Base-by-base conservation (phyloP, 2,113 vertebrate species). In the Astur gentilis region DNA sequence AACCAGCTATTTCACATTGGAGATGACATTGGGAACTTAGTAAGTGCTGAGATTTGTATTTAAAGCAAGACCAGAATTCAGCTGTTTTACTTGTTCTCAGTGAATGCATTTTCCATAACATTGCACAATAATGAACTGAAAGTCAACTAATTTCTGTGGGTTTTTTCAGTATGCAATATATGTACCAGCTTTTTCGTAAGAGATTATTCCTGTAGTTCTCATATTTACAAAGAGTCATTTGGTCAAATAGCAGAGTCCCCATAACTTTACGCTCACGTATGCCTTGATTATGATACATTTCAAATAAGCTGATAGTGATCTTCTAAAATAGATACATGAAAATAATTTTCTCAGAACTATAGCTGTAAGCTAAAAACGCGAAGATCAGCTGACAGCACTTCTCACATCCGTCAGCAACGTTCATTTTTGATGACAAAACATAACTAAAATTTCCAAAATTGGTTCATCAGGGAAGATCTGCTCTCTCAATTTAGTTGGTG, bases 391-490 rank as follows among this genome's bases (percentile, higher is more conserved):
- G 93, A 96, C 84, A 85, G 81, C 87, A 87, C 94, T 95, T 97
- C 93, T 97, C 73, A 91, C 65, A 94, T 95, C 95, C 13, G 22
- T 96, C 89, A 92, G 89, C 91, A 94, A 14, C 7, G 11, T 36
- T 94, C 81, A 73, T 95, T 97, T 95, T 90, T 96, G 94, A 97
- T 96, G 93, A 95, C 87, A 97, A 95, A 96, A 92, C 87, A 76
- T 76, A 95, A 93, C 95, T 84, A 85, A 93, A 92, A 90, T 91
- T 93, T 94, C 89, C 84, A 84, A 87, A 95, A 94, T 77, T 50
- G 77, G 57, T 95, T 97, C 80, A 91, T 91, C 86, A 69, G 54
- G 91, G 89, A 92, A 89, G 93, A 77, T 91, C 87, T 84, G 55
- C 57, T 52, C 61, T 87, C 91, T 66, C 49, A 47, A 31, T 95